A percentile compares a stretch with the other conserved stretches of the same genome.
These are phyloP conservation scores for Rousettus leschenaultii DNA, from an alignment of 2,113 vertebrate species.

Conservation along the genomic window DNA sequence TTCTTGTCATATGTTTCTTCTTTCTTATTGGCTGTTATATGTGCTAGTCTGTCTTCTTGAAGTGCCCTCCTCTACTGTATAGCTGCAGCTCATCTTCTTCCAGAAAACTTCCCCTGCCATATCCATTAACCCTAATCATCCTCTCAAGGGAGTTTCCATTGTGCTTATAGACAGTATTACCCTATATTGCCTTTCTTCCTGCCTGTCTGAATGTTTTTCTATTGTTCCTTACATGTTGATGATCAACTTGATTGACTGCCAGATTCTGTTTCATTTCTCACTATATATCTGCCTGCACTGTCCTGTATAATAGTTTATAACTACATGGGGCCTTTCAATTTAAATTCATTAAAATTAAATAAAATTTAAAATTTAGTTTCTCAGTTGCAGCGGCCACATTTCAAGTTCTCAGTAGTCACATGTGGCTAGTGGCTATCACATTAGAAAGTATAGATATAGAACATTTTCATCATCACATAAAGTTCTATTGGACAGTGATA, in stretches of 20 bases:
- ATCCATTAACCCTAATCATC: neutral
- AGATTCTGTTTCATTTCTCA: slow-evolving; percentile 24
- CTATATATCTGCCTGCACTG: neutral
- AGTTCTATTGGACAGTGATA: neutral
- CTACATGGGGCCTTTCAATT: neutral
- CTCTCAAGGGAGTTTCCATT: slow-evolving; percentile 17
- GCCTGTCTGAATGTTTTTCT: neutral
- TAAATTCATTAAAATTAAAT: neutral
- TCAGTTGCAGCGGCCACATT: neutral
- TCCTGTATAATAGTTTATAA: neutral
- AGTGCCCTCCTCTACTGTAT: neutral
- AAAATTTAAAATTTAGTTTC: neutral
- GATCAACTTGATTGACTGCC: neutral
- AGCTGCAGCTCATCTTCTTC: neutral
- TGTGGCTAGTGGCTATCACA: neutral
- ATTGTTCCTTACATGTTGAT: neutral
- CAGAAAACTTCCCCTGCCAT: neutral
- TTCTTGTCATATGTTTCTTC: slow-evolving; percentile 17
- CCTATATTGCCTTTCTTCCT: neutral
- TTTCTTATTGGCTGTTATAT: neutral
- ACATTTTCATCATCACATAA: neutral
- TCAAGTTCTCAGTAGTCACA: neutral
- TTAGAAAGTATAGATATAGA: neutral
- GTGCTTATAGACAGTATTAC: neutral
- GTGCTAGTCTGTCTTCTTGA: neutral